These are phyloP conservation scores for Hipposideros larvatus DNA, from an alignment of 2,797 vertebrate species.

Conservation along the genomic window DNA sequence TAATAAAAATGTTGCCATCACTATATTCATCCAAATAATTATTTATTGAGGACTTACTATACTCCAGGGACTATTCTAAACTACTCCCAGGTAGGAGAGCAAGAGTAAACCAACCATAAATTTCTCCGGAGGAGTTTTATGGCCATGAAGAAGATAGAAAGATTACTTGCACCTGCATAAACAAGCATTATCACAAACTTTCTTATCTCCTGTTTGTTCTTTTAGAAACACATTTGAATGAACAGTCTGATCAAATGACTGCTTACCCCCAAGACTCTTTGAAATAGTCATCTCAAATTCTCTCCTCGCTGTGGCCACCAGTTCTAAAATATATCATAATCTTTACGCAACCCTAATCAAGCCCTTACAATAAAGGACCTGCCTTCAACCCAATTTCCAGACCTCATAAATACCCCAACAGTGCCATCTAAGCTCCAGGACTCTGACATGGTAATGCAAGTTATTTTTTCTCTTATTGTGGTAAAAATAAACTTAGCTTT, in stretches of 20 bases:
- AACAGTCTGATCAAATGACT: neutral
- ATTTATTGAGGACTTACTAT: neutral
- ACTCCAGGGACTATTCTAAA: neutral
- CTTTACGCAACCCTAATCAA: neutral
- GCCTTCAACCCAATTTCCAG: neutral
- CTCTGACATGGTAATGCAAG: neutral
- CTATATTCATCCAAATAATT: neutral
- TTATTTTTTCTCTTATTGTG: neutral
- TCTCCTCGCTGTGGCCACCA: neutral
- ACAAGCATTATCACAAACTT: neutral
- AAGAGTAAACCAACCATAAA: neutral
- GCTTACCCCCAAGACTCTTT: neutral
- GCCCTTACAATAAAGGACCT: neutral
- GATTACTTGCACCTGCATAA: neutral
- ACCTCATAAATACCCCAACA: neutral
- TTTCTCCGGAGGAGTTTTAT: neutral
- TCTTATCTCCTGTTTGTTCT: neutral
- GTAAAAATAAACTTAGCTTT: constrained; percentile 1
- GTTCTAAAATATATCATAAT: neutral
- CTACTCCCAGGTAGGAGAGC: neutral
- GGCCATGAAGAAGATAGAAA: neutral
- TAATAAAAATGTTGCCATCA: neutral
- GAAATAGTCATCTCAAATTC: neutral
- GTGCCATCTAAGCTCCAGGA: neutral
- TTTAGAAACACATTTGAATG: neutral